A percentile compares a stretch with the other conserved stretches of the same genome.
phyloP scores from a whole-genome alignment of 2,888 invertebrate genomes.

The Apodemia zela region DNA sequence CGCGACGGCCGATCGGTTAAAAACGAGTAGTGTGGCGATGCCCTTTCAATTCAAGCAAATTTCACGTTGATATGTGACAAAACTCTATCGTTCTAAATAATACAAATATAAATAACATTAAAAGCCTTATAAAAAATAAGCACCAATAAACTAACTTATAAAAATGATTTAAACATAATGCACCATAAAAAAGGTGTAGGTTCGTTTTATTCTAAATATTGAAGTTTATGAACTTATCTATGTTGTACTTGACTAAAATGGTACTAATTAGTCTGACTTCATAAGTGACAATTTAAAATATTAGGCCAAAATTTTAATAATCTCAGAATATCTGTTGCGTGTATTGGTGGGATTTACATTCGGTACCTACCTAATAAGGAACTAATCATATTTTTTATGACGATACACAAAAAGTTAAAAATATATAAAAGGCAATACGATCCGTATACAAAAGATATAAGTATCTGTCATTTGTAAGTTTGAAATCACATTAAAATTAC shows the following conservation, averaged over 20 bases:
- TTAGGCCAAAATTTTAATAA: constrained; percentile 11
- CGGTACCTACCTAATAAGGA: constrained; percentile 5
- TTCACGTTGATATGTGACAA: too few relatives aligned
- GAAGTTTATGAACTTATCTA: not conserved
- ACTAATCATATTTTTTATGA: not conserved
- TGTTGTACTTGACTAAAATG: constrained; percentile 8
- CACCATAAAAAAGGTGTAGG: constrained; percentile 22
- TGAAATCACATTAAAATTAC: constrained; percentile 17
- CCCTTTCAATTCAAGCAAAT: not conserved
- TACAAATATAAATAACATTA: constrained; percentile 29
- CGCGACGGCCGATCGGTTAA: not conserved
- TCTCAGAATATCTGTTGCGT: not conserved
- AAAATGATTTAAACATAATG: constrained; percentile 17
- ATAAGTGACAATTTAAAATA: not conserved
- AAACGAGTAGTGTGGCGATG: not conserved
- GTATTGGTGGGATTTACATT: constrained; percentile 9
- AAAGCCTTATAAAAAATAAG: constrained; percentile 27
- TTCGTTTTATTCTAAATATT: constrained; percentile 1
- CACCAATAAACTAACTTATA: constrained; percentile 26
- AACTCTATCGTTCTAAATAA: not conserved
- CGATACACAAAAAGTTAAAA: not conserved
- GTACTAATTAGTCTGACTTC: not conserved
- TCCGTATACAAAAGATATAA: not conserved
- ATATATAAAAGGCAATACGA: not conserved
- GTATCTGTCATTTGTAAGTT: not conserved